A percentile compares a stretch with the other conserved stretches of the same genome.
Conservation (phyloP, 2,888 invertebrate species). For the Norana najaformis region DNA sequence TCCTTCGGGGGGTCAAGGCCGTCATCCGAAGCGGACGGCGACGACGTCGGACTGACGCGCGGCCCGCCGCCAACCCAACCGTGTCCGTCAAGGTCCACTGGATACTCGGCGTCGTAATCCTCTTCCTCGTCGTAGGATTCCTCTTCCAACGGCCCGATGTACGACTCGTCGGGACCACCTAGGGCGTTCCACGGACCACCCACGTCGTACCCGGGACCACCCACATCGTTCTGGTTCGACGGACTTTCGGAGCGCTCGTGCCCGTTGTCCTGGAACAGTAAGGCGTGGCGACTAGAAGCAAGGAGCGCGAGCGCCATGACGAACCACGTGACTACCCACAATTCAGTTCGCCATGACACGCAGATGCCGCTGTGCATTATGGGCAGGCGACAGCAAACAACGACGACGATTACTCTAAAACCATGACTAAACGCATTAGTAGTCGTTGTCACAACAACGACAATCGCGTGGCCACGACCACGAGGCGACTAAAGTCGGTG, state of each 20-base stretch:
- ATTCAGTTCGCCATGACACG: neutral
- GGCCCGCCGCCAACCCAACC: neutral
- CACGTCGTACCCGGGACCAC: neutral
- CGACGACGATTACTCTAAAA: neutral
- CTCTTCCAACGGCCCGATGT: neutral
- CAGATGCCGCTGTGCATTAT: slow-evolving; percentile 1
- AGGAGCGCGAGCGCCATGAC: neutral
- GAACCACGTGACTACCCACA: slow-evolving; percentile 2
- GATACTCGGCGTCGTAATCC: slow-evolving; percentile 9
- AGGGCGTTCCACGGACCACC: neutral
- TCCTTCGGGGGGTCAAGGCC: neutral
- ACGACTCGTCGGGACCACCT: neutral
- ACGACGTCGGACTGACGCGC: neutral
- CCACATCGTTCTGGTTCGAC: neutral
- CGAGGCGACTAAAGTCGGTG: neutral
- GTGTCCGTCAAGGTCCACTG: neutral
- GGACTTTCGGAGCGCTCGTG: too few relatives aligned
- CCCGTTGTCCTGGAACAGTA: neutral
- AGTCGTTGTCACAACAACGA: neutral
- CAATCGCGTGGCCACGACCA: neutral
- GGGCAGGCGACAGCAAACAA: neutral
- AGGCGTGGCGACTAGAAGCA: neutral
- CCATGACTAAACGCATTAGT: neutral
- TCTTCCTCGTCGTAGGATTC: neutral
- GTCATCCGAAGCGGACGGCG: neutral